Evolutionary conservation across 2,113 vertebrate species (phyloP), one percentile per base, ranked within the genome.

Genomic region (Carettochelys insculpta): DNA sequence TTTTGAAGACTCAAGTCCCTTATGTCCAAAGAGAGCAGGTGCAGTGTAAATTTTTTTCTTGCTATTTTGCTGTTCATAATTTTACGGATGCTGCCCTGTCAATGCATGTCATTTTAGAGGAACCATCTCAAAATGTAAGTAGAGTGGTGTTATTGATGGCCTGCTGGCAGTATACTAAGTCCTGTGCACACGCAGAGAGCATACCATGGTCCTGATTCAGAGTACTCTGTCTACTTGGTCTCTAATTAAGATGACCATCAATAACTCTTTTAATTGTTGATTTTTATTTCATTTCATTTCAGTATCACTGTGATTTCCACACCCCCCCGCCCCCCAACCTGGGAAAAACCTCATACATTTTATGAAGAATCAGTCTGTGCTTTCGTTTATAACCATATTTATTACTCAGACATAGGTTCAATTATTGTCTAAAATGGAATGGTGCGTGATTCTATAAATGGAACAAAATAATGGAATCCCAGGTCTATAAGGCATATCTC

Each of bases 141-240:
- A 51, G 80, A 53, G 3, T 85, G 13, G 61, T n/a, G 16, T 8
- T 81, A 3, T 13, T 87, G 5, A 1, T 83, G 52, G 75, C 50
- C 31, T 79, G 1, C 0, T 0, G 0, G 31, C 29, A 41, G 77
- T 22, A 22, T 48, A 5, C 82, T 91, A 29, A 51, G 5, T 82
- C 0, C 53, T 48, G 6, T 51, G 31, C 58, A 65, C 34, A 65
- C 7, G 19, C 16, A n/a, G n/a, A n/a, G n/a, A n/a, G n/a, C 58
- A 65, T n/a, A 29, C n/a, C 34, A 65, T 34, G 34, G 58, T n/a
- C 34, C 8, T 65, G 58, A n/a, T n/a, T 65, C 58, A 17, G 31
- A n/a, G 58, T 65, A 34, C 34, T 20, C 16, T n/a, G 61, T n/a
- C 61, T 31, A 9, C 34, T 65, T 65, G n/a, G n/a, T 17, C n/a